phyloP scores from a whole-genome alignment of 2,797 vertebrate genomes.

The Lemur catta region DNA sequence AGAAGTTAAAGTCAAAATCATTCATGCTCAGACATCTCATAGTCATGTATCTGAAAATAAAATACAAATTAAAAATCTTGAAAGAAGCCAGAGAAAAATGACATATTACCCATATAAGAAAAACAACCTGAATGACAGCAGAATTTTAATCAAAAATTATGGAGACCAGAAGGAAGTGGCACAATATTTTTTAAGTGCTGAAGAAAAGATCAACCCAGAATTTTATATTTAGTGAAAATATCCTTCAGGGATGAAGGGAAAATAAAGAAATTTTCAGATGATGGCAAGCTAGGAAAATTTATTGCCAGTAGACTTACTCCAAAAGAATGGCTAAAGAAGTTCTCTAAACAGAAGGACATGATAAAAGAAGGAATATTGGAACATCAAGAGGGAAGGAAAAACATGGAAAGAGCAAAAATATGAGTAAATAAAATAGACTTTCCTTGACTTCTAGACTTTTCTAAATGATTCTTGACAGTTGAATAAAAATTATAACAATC shows the following conservation, averaged over 20 bases:
- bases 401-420: background rate
- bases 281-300: background rate
- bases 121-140: background rate
- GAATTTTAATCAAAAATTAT: background rate
- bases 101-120: background rate
- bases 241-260: background rate
- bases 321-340: background rate
- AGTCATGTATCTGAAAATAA: background rate
- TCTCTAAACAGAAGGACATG: background rate
- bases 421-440: background rate
- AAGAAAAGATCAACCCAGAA: background rate
- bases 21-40: background rate
- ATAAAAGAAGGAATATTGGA: background rate
- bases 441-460: background rate
- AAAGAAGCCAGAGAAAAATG: background rate
- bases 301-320: background rate
- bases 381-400: background rate
- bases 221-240: background rate
- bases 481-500: background rate
- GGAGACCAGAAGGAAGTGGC: background rate
- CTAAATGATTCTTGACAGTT: background rate
- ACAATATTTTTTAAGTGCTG: background rate
- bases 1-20: background rate
- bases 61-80: background rate
- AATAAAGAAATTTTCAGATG: background rate